A percentile compares a stretch with the other conserved stretches of the same genome.
Evolutionary conservation across 1,140 invertebrate genomes (phyloP).

Genomic region (Drosophila setifemur): DNA sequence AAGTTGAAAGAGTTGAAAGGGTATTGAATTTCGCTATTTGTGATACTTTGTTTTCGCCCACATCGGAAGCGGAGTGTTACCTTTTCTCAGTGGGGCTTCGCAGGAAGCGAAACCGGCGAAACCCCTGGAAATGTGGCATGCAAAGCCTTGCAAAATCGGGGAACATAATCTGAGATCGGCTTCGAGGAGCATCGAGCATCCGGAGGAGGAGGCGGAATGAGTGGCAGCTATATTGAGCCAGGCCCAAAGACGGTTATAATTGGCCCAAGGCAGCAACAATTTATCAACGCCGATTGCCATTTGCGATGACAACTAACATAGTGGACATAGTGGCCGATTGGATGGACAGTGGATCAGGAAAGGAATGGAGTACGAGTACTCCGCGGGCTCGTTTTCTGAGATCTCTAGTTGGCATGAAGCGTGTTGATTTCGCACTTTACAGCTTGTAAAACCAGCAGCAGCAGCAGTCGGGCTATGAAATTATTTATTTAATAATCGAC

Average conservation of each 20-base stretch:
- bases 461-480: slow-evolving; percentile 57
- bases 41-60: slow-evolving; percentile 27
- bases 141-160: slow-evolving; percentile 35
- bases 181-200: background rate
- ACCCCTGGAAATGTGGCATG: slow-evolving; percentile 32
- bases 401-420: slow-evolving; percentile 73
- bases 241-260: slow-evolving; percentile 77
- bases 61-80: slow-evolving; percentile 26
- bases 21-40: slow-evolving; percentile 17
- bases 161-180: slow-evolving; percentile 11
- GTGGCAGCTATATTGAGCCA: slow-evolving; percentile 38
- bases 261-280: slow-evolving; percentile 78
- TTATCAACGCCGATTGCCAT: slow-evolving; percentile 79
- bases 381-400: slow-evolving; percentile 6
- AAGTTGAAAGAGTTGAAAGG: slow-evolving; percentile 36
- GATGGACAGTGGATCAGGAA: slow-evolving; percentile 33
- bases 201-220: slow-evolving; percentile 2
- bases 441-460: slow-evolving; percentile 72
- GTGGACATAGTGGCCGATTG: slow-evolving; percentile 42
- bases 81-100: slow-evolving; percentile 34
- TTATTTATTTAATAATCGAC: slow-evolving; percentile 79
- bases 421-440: slow-evolving; percentile 80
- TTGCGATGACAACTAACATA: slow-evolving; percentile 77
- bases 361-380: slow-evolving; percentile 26
- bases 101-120: slow-evolving; percentile 27